Evolutionary conservation across 2,797 vertebrate genomes (phyloP).

Genomic region (Huso huso): DNA sequence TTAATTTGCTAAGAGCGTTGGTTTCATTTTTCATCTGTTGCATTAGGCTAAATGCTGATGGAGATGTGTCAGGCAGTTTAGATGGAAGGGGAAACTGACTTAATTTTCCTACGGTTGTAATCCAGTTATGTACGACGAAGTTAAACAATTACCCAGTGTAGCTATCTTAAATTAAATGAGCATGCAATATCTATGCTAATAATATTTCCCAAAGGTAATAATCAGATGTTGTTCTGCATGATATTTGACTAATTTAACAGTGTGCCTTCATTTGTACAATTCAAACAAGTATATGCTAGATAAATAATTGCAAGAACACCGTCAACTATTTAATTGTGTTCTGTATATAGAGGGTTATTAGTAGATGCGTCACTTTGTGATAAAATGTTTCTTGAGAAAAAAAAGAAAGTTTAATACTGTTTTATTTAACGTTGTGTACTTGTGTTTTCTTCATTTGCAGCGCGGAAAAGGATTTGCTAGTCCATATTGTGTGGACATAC

Average conservation of each 20-base stretch:
- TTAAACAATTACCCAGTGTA: constrained; percentile 30
- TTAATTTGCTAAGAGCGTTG: not conserved
- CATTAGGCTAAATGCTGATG: constrained; percentile 5
- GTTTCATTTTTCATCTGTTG: constrained; percentile 1
- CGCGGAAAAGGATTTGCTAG: constrained; percentile 98
- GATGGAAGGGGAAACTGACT: constrained; percentile 5
- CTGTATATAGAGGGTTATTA: not conserved
- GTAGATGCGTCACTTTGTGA: not conserved
- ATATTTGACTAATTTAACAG: constrained; percentile 21
- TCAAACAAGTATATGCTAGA: constrained; percentile 2
- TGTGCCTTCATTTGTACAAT: constrained; percentile 10
- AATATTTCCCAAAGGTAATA: constrained; percentile 22
- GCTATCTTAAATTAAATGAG: constrained; percentile 42
- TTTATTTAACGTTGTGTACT: constrained; percentile 10
- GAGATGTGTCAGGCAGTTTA: constrained; percentile 11
- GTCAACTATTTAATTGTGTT: not conserved
- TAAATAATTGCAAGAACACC: constrained; percentile 2
- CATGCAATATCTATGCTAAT: constrained; percentile 19
- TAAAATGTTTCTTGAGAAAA: not conserved
- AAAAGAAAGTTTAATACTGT: constrained; percentile 17
- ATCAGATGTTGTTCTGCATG: constrained; percentile 29
- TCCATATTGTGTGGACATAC: constrained; percentile 87
- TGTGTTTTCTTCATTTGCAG: constrained; percentile 69
- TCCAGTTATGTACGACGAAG: constrained; percentile 15
- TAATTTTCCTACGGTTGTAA: constrained; percentile 21